A percentile compares a stretch with the other conserved stretches of the same genome.
Evolutionary conservation across 2,888 invertebrate species (phyloP).

Genomic region (Microctonus aethiopoides): DNA sequence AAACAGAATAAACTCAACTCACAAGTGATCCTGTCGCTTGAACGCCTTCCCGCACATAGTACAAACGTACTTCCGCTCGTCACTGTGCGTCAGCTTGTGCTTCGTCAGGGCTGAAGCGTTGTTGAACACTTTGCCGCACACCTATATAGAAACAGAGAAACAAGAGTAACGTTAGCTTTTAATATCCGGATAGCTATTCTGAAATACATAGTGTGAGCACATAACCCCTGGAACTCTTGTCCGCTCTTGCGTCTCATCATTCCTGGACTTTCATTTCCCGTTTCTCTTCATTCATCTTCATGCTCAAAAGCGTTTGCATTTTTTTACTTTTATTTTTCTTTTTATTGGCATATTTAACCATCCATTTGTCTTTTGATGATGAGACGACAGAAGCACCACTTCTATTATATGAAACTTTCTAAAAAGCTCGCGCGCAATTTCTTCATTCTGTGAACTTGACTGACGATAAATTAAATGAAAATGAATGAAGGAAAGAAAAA

Average conservation of each 20-base stretch:
- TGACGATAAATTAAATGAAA: not conserved
- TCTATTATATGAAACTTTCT: constrained; percentile 6
- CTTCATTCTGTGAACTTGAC: not conserved
- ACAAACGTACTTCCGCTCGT: constrained; percentile 96
- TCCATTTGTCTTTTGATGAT: constrained; percentile 42
- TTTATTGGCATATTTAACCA: constrained; percentile 48
- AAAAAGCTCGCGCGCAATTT: constrained; percentile 17
- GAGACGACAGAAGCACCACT: constrained; percentile 30
- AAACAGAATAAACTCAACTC: constrained; percentile 70
- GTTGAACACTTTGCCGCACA: constrained; percentile 96
- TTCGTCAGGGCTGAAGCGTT: constrained; percentile 97
- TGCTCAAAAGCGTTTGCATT: not conserved
- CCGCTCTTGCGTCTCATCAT: not conserved
- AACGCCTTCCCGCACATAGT: constrained; percentile 96
- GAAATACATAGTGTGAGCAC: not conserved
- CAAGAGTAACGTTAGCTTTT: constrained; percentile 17
- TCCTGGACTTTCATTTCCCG: not conserved
- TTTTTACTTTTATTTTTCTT: constrained; percentile 10
- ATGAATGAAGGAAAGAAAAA: not conserved
- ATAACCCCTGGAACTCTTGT: not conserved
- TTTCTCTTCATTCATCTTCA: not conserved
- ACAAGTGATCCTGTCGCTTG: constrained; percentile 98
- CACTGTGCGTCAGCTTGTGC: constrained; percentile 97
- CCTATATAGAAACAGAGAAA: constrained; percentile 70
- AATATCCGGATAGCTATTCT: constrained; percentile 6